Evolutionary conservation across 2,797 vertebrate species (phyloP).

Genomic region (Prionace glauca): DNA sequence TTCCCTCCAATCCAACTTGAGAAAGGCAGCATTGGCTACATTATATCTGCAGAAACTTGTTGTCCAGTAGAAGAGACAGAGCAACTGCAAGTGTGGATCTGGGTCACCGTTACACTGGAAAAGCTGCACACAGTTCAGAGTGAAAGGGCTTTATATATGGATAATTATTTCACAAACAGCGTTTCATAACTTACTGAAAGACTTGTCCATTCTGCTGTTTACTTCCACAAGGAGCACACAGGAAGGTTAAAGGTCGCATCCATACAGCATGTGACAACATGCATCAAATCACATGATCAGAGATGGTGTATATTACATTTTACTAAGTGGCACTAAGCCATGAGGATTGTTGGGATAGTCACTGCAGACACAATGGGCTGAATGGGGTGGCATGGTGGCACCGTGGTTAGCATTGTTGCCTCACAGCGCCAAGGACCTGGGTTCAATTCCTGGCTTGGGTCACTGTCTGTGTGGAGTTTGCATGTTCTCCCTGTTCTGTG

Average conservation of each 20-base stretch:
- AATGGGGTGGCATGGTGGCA: no score
- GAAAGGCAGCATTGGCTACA: background rate
- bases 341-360: no score
- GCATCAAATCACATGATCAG: background rate
- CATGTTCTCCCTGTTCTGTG: no score
- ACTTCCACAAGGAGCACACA: background rate
- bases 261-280: background rate
- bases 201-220: background rate
- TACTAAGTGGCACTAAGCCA: background rate
- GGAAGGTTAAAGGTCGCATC: background rate
- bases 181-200: background rate
- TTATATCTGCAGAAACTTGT: background rate
- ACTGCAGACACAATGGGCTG: no score
- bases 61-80: background rate
- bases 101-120: background rate
- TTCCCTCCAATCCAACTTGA: background rate
- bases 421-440: no score
- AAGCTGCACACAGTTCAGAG: background rate
- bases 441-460: no score
- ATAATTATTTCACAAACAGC: background rate
- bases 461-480: no score
- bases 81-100: background rate
- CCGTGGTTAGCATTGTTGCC: no score
- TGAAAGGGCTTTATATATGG: background rate
- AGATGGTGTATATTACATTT: background rate